Percentiles rank a stretch among this genome's conserved stretches.
Evolutionary conservation across 1,140 invertebrate species (phyloP).

Genomic region (Halictus rubicundus): DNA sequence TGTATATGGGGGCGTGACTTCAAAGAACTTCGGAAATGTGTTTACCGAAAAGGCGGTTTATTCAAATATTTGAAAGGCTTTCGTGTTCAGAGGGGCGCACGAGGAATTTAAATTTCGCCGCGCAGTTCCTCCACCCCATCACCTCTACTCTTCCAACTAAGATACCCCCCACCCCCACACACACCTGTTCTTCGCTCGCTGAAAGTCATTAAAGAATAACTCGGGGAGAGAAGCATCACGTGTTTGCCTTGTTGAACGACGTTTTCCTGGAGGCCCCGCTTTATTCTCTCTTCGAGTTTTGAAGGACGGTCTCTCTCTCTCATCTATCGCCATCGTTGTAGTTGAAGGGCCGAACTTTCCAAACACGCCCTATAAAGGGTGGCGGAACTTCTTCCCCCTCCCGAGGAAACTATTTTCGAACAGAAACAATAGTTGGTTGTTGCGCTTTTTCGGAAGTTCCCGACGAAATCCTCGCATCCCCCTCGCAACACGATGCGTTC

Average conservation of each 20-base stretch:
- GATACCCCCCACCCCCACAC: too few species aligned
- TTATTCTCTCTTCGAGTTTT: constrained; percentile 1
- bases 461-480: not conserved
- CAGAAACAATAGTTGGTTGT: constrained; percentile 33
- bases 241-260: not conserved
- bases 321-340: not conserved
- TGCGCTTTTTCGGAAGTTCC: constrained; percentile 11
- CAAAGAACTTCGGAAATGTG: not conserved
- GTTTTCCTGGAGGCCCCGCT: not conserved
- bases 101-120: not conserved
- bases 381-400: not conserved
- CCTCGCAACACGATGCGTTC: too few species aligned
- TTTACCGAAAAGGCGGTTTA: not conserved
- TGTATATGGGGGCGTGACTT: not conserved
- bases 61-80: constrained; percentile 6
- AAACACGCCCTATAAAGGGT: not conserved
- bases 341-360: constrained; percentile 16
- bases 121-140: too few species aligned
- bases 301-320: constrained; percentile 1
- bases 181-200: too few species aligned
- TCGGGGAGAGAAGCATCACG: not conserved
- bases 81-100: not conserved
- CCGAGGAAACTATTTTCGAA: constrained; percentile 10
- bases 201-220: constrained; percentile 39
- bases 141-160: too few species aligned